These are phyloP conservation scores for Spilarctia lutea DNA, from an alignment of 2,888 invertebrate genomes.

Conservation along the genomic window DNA sequence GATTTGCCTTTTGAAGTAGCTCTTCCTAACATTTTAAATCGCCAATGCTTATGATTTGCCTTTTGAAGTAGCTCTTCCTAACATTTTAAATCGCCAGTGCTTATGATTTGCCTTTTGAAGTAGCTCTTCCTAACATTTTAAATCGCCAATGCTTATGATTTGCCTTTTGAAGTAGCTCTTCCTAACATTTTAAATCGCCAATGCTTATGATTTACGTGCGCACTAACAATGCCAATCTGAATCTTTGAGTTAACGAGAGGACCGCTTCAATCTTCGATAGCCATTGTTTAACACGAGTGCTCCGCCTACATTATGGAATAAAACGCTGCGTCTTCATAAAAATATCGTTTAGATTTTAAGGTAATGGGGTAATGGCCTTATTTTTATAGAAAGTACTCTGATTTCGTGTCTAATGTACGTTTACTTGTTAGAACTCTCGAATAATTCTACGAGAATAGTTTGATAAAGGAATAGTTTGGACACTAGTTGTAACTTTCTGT, in stretches of 20 bases:
- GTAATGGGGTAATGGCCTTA: slow-evolving; percentile 6
- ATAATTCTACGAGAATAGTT: no score
- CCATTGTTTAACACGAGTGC: slow-evolving; percentile 65
- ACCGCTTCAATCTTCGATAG: slow-evolving; percentile 59
- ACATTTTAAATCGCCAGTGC: slow-evolving; percentile 27
- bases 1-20: no score
- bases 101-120: slow-evolving; percentile 16
- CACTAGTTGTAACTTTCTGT: neutral
- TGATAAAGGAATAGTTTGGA: no score
- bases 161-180: neutral
- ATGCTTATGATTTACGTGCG: slow-evolving; percentile 25
- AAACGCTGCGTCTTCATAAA: slow-evolving; percentile 29
- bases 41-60: slow-evolving; percentile 35
- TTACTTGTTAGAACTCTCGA: neutral
- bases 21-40: neutral
- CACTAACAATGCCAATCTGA: slow-evolving; percentile 60
- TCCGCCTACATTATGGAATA: slow-evolving; percentile 58
- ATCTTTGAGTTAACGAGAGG: slow-evolving; percentile 58
- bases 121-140: neutral
- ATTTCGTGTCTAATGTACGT: neutral
- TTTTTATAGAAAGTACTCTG: neutral
- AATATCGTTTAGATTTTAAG: slow-evolving; percentile 14
- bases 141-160: slow-evolving; percentile 34
- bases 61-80: neutral
- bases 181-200: slow-evolving; percentile 22